Base-by-base conservation (phyloP, 2,888 invertebrate genomes). In the Lissonota sp. region DNA sequence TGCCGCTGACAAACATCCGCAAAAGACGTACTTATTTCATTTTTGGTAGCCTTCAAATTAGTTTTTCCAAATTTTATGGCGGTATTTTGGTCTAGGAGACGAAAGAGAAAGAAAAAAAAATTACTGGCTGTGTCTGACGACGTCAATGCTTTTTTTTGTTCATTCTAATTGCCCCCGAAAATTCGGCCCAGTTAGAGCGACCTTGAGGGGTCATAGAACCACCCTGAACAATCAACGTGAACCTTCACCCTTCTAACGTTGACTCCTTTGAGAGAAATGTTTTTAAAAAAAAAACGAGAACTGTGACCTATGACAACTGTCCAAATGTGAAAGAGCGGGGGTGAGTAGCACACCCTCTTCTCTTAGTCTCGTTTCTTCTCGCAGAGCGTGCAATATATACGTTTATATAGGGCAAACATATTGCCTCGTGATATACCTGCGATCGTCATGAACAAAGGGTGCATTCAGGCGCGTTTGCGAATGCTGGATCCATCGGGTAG, bases 291-390 rank as follows among this genome's bases (percentile, higher is more conserved):
- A 69, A 71, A 80, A 42, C 39, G 57, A 40, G 63, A 63, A 62
- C 72, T 85, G 60, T 85, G 84, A 86, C 85, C 85, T 87, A 83
- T 75, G 84, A 83, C 84, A 86, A 84, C 60, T 80, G 66, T 74
- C 77, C 60, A 62, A 80, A 46, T 46, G 53, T 10, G 63, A 46
- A 69, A 62, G 49, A 62, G 53, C 72, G 72, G 49, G 37, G 26
- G 26, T 26, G 26, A 26, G 26, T 26, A 49, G 67, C 70, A 44
- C 72, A 72, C 81, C 80, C 73, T 75, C 58, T 77, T 77, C 53
- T 71, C 55, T 37, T 6, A 10, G 16, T 51, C 64, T 49, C 67
- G 1, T 40, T 74, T 58, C 67, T 46, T 51, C 57, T 39, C 58
- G 12, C 60, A 73, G 8, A 55, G 44, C 53, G 53, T 46, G 42